Evolutionary conservation across 2,888 invertebrate genomes (phyloP), one percentile per base, ranked within the genome.

Genomic region (Drosophila acutilabella): DNA sequence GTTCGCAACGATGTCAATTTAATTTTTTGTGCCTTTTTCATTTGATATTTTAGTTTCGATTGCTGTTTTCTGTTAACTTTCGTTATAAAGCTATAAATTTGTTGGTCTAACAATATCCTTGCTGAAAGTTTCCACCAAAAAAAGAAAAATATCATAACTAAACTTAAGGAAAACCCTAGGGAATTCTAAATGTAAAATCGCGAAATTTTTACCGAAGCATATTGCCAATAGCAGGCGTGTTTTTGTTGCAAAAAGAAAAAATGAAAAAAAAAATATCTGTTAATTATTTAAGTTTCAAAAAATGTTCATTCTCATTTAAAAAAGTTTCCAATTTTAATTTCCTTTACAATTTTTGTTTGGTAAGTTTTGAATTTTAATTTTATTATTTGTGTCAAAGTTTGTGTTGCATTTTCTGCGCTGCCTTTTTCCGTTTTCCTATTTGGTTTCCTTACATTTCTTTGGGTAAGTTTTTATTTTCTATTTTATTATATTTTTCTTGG

Each of bases 101-200:
- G 88, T 89, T 89, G 88, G 88, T 89, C 69, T 89, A 89, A 89
- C 89, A 89, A 89, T 89, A 79, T 83, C 62, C 78, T 83, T 75
- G 88, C 78, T 64, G 36, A 88, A 87, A 72, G 59, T 81, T 87
- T 87, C 80, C 62, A 47, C n/a, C 10, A 23, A 44, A 64, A 66
- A 67, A 64, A 61, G 64, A 64, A 50, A 14, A 23, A 33, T 0
- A 54, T 18, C n/a, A 14, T n/a, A 5, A 13, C 0, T 38, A 44
- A 57, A 36, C 20, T 53, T n/a, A 56, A 38, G 40, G 59, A 72
- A 53, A 62, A 41, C 26, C 48, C 13, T 36, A 45, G 16, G 23
- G 20, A 48, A n/a, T 45, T 40, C 14, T 8, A 47, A 14, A 56
- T 47, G 65, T 59, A 64, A 47, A 59, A 64, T 52, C 52, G 69